These are phyloP conservation scores for Nerophis ophidion DNA, from an alignment of 2,113 vertebrate species.

Conservation along the genomic window DNA sequence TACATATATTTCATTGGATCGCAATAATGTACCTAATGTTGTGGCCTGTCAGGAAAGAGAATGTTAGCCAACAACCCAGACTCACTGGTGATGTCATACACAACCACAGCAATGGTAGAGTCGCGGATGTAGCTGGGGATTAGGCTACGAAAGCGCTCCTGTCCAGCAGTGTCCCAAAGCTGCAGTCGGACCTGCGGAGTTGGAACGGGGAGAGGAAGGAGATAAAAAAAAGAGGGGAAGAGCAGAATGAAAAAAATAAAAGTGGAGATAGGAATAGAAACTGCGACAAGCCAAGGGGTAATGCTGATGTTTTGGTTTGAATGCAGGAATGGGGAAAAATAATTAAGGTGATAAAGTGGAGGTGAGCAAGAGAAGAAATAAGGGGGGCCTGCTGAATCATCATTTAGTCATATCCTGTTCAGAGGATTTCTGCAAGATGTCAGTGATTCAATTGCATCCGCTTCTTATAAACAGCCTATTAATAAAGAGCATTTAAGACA, in stretches of 20 bases:
- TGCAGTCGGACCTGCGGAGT: slow-evolving; percentile 76
- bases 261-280: slow-evolving; percentile 37
- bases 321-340: slow-evolving; percentile 35
- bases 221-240: slow-evolving; percentile 45
- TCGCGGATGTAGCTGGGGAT: slow-evolving; percentile 83
- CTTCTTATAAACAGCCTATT: slow-evolving; percentile 17
- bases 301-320: slow-evolving; percentile 25
- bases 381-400: slow-evolving; percentile 29
- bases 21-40: background rate
- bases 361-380: slow-evolving; percentile 30
- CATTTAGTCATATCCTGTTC: slow-evolving; percentile 13
- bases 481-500: slow-evolving; percentile 38
- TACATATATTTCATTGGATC: too few relatives aligned
- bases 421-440: slow-evolving; percentile 13
- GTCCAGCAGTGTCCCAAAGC: slow-evolving; percentile 80
- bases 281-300: slow-evolving; percentile 43
- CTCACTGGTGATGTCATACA: slow-evolving; percentile 85
- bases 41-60: slow-evolving; percentile 23
- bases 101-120: slow-evolving; percentile 82
- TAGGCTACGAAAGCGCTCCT: slow-evolving; percentile 81
- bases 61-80: slow-evolving; percentile 60
- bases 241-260: slow-evolving; percentile 39
- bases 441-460: slow-evolving; percentile 30
- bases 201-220: slow-evolving; percentile 56
- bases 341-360: slow-evolving; percentile 30